A percentile compares a stretch with the other conserved stretches of the same genome.
Conservation (phyloP, 2,113 vertebrate genomes). For the Egretta garzetta region DNA sequence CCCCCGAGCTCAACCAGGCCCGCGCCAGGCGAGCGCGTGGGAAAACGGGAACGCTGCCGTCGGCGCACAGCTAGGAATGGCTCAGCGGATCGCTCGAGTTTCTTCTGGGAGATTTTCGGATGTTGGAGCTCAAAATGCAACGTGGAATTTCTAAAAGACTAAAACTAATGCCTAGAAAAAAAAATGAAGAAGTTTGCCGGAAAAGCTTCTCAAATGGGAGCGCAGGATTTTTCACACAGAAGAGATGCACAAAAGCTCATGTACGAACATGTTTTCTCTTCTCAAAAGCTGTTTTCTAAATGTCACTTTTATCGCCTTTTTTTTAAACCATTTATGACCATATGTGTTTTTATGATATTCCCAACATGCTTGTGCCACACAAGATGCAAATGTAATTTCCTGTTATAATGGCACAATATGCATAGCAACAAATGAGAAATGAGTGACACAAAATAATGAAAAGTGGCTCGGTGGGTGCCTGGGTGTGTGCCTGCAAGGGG, state of each 20-base stretch:
- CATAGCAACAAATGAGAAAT: constrained; percentile 59
- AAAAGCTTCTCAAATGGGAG: background rate
- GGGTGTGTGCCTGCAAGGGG: background rate
- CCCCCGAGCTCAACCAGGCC: background rate
- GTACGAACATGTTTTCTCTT: constrained; percentile 33
- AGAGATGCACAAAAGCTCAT: constrained; percentile 28
- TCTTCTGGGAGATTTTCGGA: background rate
- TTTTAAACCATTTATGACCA: constrained; percentile 69
- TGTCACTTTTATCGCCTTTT: constrained; percentile 73
- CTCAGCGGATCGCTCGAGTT: background rate
- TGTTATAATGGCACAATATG: constrained; percentile 70
- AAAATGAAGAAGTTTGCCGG: background rate
- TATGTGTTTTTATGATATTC: constrained; percentile 81
- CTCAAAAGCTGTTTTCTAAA: constrained; percentile 72
- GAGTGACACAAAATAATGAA: constrained; percentile 71
- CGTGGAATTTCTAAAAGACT: background rate
- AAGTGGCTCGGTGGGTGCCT: background rate
- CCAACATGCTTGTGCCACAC: constrained; percentile 78
- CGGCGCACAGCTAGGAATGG: accelerated
- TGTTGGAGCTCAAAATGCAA: background rate
- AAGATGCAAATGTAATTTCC: constrained; percentile 79
- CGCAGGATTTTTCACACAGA: background rate
- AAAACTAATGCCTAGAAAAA: background rate
- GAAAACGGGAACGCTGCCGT: accelerated
- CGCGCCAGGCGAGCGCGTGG: accelerated